phyloP scores from a whole-genome alignment of 2,113 vertebrate species.

The Myodes glareolus region DNA sequence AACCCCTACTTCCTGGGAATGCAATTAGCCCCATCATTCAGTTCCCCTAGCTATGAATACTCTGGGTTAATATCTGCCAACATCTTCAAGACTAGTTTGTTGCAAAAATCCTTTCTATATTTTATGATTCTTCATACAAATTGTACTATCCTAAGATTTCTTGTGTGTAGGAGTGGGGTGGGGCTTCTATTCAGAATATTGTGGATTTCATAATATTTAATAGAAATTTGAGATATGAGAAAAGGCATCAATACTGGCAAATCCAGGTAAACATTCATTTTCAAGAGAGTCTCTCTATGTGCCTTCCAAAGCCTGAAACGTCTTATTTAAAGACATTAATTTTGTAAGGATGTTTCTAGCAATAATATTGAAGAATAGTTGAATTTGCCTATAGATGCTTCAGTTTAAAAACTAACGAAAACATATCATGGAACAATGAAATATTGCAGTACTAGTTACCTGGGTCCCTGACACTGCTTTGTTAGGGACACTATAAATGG shows the following conservation, averaged over 20 bases:
- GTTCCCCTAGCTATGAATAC: background rate
- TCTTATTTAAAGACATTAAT: slow-evolving; percentile 28
- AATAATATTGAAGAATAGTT: slow-evolving; percentile 30
- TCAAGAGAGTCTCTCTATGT: slow-evolving; percentile 5
- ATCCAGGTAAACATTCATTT: slow-evolving; percentile 49
- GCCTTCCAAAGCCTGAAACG: background rate
- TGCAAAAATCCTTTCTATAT: background rate
- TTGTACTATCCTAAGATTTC: background rate
- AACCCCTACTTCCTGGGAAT: background rate
- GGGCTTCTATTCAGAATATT: background rate
- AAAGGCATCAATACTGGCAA: slow-evolving; percentile 49
- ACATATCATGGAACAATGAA: background rate
- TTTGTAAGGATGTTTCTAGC: background rate
- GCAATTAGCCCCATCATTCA: background rate
- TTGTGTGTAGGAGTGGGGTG: background rate
- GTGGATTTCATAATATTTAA: slow-evolving; percentile 55
- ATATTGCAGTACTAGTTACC: background rate
- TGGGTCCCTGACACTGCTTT: background rate
- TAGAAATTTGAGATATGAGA: slow-evolving; percentile 44
- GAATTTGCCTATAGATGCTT: background rate
- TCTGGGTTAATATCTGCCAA: background rate
- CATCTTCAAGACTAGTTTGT: background rate
- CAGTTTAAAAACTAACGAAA: background rate
- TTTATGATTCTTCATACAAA: slow-evolving; percentile 24
- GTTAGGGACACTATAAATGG: background rate